Conservation (phyloP, 64 coral and sea anemone genomes). For the Porites australiensis region DNA sequence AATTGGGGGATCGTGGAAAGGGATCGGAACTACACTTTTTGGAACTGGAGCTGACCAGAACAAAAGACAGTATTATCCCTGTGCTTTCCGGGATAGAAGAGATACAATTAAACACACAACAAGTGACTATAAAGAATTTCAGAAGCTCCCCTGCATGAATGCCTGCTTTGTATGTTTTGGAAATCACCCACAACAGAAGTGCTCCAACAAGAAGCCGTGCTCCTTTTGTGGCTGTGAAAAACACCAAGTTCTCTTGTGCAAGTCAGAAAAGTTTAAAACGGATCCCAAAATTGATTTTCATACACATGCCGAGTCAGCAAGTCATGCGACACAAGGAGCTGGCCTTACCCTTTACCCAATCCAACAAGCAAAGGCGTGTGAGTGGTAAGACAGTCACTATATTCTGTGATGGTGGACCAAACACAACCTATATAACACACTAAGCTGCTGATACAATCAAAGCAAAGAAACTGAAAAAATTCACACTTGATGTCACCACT, state of each 20-base stretch:
- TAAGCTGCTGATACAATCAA: slow-evolving; percentile 62
- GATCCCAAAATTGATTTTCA: not conserved
- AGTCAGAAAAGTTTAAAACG: no score
- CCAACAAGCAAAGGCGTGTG: slow-evolving; percentile 62
- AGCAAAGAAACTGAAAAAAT: slow-evolving; percentile 31
- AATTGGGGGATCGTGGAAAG: slow-evolving; percentile 19
- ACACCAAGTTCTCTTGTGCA: no score
- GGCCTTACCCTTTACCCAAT: slow-evolving; percentile 72
- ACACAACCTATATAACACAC: slow-evolving; percentile 51
- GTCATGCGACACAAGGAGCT: slow-evolving; percentile 34
- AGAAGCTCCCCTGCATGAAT: slow-evolving; percentile 42
- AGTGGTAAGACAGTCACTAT: slow-evolving; percentile 62
- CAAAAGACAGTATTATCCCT: slow-evolving; percentile 48
- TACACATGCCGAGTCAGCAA: slow-evolving; percentile 37
- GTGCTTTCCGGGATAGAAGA: slow-evolving; percentile 64
- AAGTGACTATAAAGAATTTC: slow-evolving; percentile 76
- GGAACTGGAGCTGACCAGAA: slow-evolving; percentile 17
- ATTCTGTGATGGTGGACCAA: slow-evolving; percentile 58
- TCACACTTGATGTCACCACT: slow-evolving; percentile 64
- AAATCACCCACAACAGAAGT: no score
- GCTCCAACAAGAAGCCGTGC: no score
- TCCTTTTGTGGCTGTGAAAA: no score
- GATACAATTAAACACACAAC: slow-evolving; percentile 78
- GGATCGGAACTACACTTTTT: slow-evolving; percentile 23
- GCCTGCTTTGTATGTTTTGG: no score